Conservation (phyloP, 2,113 vertebrate genomes). For the Furnarius figulus region DNA sequence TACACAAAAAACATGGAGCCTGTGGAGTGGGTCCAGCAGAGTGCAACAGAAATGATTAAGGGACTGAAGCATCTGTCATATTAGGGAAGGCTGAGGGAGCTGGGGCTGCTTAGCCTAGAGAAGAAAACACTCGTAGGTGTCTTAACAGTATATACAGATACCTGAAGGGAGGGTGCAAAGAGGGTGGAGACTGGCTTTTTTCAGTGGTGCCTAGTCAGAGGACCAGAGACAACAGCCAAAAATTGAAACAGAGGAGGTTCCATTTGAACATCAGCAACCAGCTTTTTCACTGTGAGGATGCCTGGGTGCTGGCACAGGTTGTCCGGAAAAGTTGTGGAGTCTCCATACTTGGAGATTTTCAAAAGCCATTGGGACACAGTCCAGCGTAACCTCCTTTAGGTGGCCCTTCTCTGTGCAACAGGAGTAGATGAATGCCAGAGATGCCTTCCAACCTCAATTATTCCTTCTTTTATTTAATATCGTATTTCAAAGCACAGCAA, state of each 20-base stretch:
- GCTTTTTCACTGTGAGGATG: neutral
- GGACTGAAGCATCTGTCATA: neutral
- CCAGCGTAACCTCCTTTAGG: neutral
- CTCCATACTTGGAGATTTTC: neutral
- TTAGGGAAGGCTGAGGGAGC: neutral
- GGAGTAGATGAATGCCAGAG: neutral
- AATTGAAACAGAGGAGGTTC: neutral
- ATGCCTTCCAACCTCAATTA: neutral
- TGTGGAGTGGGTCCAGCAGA: neutral
- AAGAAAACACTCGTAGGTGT: rapidly evolving
- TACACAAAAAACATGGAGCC: neutral
- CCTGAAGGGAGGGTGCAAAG: neutral
- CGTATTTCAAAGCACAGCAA: neutral
- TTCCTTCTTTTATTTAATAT: neutral
- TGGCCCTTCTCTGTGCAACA: neutral
- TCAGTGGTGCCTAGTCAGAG: neutral
- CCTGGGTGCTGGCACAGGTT: neutral
- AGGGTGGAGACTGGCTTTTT: neutral
- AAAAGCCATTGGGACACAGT: neutral
- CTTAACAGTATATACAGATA: neutral
- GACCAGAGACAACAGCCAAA: neutral
- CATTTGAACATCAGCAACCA: neutral
- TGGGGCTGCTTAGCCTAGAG: neutral
- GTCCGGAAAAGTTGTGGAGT: neutral
- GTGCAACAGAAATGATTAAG: neutral